These are phyloP conservation scores for Onthophagus sagittarius DNA, from an alignment of 2,888 invertebrate species.

Conservation along the genomic window DNA sequence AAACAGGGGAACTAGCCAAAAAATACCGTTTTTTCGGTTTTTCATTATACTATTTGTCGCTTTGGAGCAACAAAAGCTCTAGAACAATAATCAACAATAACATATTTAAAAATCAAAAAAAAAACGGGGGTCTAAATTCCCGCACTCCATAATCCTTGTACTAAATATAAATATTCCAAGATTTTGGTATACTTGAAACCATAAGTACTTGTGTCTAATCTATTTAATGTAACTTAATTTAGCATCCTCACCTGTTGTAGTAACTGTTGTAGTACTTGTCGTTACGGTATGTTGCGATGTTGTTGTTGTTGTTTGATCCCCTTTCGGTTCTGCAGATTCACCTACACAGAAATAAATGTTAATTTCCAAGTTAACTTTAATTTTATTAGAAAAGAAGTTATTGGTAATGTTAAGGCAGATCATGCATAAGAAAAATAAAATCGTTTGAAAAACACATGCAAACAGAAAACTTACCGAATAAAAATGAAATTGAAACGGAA, in stretches of 20 bases:
- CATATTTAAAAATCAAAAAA: too few species aligned
- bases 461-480: slow-evolving; percentile 30
- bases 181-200: neutral
- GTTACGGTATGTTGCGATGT: neutral
- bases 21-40: too few species aligned
- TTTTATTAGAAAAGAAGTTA: neutral
- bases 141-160: too few species aligned
- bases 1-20: too few species aligned
- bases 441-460: slow-evolving; percentile 23
- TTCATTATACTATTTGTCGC: too few species aligned
- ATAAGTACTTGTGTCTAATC: too few species aligned
- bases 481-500: slow-evolving; percentile 25
- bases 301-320: neutral
- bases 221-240: too few species aligned
- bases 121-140: too few species aligned
- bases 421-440: slow-evolving; percentile 4
- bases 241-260: neutral
- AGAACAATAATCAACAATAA: too few species aligned
- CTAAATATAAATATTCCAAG: neutral
- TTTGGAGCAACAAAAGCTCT: too few species aligned
- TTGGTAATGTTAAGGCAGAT: neutral
- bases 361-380: neutral
- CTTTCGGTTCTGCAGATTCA: slow-evolving; percentile 7
- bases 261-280: neutral
- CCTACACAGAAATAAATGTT: neutral